Evolutionary conservation across 2,797 vertebrate species (phyloP).

Genomic region (Valencia hispanica): DNA sequence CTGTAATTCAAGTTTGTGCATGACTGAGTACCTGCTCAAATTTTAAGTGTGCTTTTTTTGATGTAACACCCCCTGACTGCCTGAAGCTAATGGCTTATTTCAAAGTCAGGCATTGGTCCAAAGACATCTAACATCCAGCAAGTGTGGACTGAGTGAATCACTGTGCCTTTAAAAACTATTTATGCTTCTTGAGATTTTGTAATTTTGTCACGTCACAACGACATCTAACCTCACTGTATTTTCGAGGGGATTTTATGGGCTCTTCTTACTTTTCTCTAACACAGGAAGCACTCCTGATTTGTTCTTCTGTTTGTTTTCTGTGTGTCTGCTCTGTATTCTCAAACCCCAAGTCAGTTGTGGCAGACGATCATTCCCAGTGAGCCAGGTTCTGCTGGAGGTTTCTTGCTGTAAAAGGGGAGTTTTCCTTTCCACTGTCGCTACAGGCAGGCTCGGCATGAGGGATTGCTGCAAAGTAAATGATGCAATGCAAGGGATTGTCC

Average conservation of each 20-base stretch:
- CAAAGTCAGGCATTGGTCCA: slow-evolving; percentile 10
- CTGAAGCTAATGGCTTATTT: slow-evolving; percentile 14
- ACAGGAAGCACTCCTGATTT: too few relatives aligned
- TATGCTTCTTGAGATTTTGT: neutral
- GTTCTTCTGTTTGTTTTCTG: too few relatives aligned
- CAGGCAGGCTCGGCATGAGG: too few relatives aligned
- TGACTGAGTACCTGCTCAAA: slow-evolving; percentile 25
- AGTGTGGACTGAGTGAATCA: slow-evolving; percentile 25
- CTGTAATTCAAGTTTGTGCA: slow-evolving; percentile 61
- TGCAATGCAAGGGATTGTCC: too few relatives aligned
- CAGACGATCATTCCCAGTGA: too few relatives aligned
- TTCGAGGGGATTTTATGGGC: neutral
- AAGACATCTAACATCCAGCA: slow-evolving; percentile 14
- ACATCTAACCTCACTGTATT: neutral
- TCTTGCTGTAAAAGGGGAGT: too few relatives aligned
- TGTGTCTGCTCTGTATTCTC: too few relatives aligned
- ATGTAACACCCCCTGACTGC: neutral
- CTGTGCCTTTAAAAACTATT: neutral
- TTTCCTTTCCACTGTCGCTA: too few relatives aligned
- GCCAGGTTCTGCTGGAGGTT: too few relatives aligned
- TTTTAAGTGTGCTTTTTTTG: slow-evolving; percentile 25
- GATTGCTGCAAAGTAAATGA: too few relatives aligned
- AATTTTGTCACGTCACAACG: neutral
- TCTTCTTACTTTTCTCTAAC: too few relatives aligned
- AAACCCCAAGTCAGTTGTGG: too few relatives aligned